These are phyloP conservation scores for Cheilosia vulpina DNA, from an alignment of 2,888 invertebrate species.

Conservation along the genomic window DNA sequence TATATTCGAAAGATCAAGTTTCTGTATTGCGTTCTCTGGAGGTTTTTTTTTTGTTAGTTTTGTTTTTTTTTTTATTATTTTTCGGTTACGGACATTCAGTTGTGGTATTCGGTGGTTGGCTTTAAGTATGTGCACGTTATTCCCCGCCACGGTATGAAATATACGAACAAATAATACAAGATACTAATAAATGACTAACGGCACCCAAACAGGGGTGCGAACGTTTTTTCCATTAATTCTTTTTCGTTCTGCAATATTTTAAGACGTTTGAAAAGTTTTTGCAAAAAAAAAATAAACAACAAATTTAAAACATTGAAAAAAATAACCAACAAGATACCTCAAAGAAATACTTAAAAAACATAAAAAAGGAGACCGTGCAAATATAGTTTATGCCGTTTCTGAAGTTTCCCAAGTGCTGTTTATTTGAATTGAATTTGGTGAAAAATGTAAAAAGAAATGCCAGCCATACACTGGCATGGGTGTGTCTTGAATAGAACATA, in stretches of 20 bases:
- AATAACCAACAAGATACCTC: constrained; percentile 16
- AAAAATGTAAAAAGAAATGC: background rate
- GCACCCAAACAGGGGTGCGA: background rate
- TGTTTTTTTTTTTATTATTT: background rate
- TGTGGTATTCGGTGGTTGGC: constrained; percentile 39
- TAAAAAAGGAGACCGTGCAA: background rate
- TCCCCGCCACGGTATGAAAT: constrained; percentile 41
- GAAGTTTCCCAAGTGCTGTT: background rate
- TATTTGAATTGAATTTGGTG: background rate
- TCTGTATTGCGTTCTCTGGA: constrained; percentile 2
- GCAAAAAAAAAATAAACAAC: constrained; percentile 1
- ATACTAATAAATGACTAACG: constrained; percentile 25
- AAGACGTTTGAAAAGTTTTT: background rate
- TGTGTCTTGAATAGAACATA: constrained; percentile 30
- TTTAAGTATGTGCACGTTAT: constrained; percentile 45
- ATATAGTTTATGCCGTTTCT: background rate
- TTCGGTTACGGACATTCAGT: constrained; percentile 12
- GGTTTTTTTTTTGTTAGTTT: background rate
- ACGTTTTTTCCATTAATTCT: too few relatives aligned
- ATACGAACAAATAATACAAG: constrained; percentile 37
- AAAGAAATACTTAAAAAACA: background rate
- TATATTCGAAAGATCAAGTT: background rate
- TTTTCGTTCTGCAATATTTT: background rate
- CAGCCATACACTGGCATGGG: constrained; percentile 8
- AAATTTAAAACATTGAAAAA: background rate